Evolutionary conservation across 2,888 invertebrate genomes (phyloP).

Genomic region (Brenthis hecate): DNA sequence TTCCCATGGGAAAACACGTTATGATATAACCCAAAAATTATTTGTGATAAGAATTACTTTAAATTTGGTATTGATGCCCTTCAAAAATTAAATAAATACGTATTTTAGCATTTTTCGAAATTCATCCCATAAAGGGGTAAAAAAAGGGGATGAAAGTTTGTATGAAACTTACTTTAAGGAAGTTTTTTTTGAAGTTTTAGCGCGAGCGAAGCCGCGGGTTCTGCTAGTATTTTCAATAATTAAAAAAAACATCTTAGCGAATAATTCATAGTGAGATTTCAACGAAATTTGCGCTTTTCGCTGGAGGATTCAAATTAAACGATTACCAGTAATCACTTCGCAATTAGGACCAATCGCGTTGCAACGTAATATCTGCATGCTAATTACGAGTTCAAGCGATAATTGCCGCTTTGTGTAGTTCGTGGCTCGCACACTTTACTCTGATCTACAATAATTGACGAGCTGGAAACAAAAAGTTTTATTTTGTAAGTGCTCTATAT

Average conservation of each 20-base stretch:
- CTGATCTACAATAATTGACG: slow-evolving; percentile 39
- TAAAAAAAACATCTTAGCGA: neutral
- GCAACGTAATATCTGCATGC: slow-evolving; percentile 61
- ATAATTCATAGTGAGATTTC: neutral
- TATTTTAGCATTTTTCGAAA: too few relatives aligned
- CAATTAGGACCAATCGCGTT: slow-evolving; percentile 66
- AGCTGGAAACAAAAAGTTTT: slow-evolving; percentile 6
- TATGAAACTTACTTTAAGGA: too few relatives aligned
- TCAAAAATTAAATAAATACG: too few relatives aligned
- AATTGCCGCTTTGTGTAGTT: slow-evolving; percentile 60
- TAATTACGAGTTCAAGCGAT: slow-evolving; percentile 70
- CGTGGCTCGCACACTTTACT: slow-evolving; percentile 47
- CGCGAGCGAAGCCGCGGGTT: too few relatives aligned
- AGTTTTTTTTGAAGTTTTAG: too few relatives aligned
- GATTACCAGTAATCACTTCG: slow-evolving; percentile 65
- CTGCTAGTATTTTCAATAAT: neutral
- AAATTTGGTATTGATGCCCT: too few relatives aligned
- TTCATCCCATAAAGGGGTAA: too few relatives aligned
- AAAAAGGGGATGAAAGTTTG: too few relatives aligned
- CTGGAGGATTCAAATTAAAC: slow-evolving; percentile 49
- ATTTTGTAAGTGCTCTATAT: neutral
- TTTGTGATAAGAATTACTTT: too few relatives aligned
- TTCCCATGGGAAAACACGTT: too few relatives aligned
- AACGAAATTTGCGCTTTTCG: slow-evolving; percentile 52
- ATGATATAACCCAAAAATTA: too few relatives aligned